Evolutionary conservation across 2,113 vertebrate genomes (phyloP).

Genomic region (Pica pica): DNA sequence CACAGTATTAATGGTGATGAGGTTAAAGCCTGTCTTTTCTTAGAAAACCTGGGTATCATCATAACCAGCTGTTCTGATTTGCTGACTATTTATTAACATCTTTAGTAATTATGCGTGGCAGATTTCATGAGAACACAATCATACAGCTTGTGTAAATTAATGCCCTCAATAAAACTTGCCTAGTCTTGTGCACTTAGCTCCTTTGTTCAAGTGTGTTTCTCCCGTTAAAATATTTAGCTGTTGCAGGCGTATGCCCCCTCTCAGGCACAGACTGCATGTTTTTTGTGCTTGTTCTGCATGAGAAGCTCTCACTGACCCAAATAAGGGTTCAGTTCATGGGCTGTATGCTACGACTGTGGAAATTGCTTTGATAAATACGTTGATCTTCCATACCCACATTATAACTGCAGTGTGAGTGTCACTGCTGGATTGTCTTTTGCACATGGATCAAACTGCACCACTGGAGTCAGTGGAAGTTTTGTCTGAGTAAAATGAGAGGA

Average conservation of each 20-base stretch:
- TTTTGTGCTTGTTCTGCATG: constrained; percentile 43
- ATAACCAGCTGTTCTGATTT: constrained; percentile 61
- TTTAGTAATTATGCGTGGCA: constrained; percentile 51
- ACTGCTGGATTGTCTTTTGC: not conserved
- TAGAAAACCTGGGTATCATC: constrained; percentile 58
- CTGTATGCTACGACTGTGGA: constrained; percentile 36
- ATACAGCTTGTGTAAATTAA: constrained; percentile 59
- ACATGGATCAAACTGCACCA: not conserved
- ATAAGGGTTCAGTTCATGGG: not conserved
- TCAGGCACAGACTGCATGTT: constrained; percentile 2
- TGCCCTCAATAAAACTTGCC: constrained; percentile 14
- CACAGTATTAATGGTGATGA: constrained; percentile 34
- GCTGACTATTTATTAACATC: constrained; percentile 55
- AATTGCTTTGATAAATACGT: not conserved
- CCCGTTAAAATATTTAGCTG: constrained; percentile 34
- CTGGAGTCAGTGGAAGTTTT: not conserved
- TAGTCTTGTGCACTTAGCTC: not conserved
- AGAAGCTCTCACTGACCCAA: constrained; percentile 51
- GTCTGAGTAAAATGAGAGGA: not conserved
- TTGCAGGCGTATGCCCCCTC: constrained; percentile 23
- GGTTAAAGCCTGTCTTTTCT: constrained; percentile 54
- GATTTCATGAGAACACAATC: constrained; percentile 51
- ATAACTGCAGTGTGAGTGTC: not conserved
- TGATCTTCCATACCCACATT: not conserved
- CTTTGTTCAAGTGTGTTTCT: constrained; percentile 6